These are phyloP conservation scores for Chaunax sp. DNA, from an alignment of 2,797 vertebrate genomes.

Conservation along the genomic window DNA sequence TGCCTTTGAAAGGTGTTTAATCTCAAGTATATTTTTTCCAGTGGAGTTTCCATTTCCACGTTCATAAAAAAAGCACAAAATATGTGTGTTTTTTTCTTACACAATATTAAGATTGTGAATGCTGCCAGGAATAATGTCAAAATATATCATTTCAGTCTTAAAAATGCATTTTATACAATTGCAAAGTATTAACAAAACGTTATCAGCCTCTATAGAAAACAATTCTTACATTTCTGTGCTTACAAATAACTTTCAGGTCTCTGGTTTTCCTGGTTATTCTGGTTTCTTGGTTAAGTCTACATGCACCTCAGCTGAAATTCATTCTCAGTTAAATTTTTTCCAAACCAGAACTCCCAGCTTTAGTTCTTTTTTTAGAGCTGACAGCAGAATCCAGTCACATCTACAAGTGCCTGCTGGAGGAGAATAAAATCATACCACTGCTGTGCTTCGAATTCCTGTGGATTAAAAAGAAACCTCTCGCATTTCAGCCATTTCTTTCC, in stretches of 20 bases:
- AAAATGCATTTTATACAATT: too few species aligned
- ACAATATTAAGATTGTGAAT: background rate
- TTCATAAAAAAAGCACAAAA: too few species aligned
- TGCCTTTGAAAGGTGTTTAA: too few species aligned
- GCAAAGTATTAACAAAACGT: background rate
- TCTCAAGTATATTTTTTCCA: too few species aligned
- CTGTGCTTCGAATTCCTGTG: conserved; percentile 49
- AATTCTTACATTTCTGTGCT: too few species aligned
- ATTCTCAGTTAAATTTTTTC: background rate
- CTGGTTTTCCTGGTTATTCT: too few species aligned
- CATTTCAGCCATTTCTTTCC: conserved; percentile 31
- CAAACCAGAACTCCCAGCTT: conserved; percentile 13
- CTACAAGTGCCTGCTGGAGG: conserved; percentile 19
- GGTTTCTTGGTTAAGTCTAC: too few species aligned
- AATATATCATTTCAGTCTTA: too few species aligned
- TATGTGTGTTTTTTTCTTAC: too few species aligned
- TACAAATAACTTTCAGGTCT: too few species aligned
- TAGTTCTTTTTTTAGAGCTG: conserved; percentile 10
- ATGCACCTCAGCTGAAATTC: background rate
- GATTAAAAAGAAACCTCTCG: conserved; percentile 49
- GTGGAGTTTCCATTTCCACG: too few species aligned
- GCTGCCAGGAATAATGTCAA: background rate
- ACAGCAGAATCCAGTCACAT: conserved; percentile 29
- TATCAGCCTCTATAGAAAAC: background rate
- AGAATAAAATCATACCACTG: conserved; percentile 28